Conservation (phyloP, 2,888 invertebrate species). For the Panzeria rudis region DNA sequence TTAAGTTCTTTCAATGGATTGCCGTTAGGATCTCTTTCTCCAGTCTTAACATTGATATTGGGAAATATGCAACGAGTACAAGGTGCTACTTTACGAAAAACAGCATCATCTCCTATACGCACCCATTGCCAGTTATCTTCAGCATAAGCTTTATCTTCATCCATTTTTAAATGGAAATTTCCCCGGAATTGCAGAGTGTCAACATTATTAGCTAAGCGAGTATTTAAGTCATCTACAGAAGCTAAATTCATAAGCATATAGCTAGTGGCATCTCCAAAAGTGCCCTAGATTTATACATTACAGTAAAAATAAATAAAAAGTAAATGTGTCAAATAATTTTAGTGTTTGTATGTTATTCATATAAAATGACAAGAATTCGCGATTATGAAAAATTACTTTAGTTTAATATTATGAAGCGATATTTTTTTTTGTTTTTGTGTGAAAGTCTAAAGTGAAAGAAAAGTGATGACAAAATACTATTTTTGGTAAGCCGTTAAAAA, state of each 20-base stretch:
- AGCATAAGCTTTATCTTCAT: constrained; percentile 86
- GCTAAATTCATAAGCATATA: constrained; percentile 88
- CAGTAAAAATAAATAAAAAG: constrained; percentile 44
- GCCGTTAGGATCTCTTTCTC: constrained; percentile 85
- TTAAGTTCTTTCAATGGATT: constrained; percentile 88
- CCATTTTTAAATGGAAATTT: constrained; percentile 87
- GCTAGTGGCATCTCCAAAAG: constrained; percentile 87
- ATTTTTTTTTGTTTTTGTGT: too few species aligned
- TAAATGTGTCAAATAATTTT: not conserved
- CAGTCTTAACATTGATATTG: constrained; percentile 88
- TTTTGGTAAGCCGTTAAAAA: too few species aligned
- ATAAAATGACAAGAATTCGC: constrained; percentile 12
- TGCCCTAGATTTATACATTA: constrained; percentile 83
- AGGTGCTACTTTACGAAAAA: constrained; percentile 76
- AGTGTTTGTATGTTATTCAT: constrained; percentile 5
- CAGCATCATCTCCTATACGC: constrained; percentile 84
- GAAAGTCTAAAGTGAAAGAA: too few species aligned
- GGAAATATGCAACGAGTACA: constrained; percentile 87
- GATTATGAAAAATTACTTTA: not conserved
- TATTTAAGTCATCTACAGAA: constrained; percentile 88
- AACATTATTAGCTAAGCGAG: constrained; percentile 84
- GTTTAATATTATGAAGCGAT: too few species aligned
- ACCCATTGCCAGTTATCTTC: constrained; percentile 90
- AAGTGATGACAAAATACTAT: too few species aligned
- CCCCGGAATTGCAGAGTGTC: constrained; percentile 87